Conservation (phyloP, 2,113 vertebrate species). For the Strix uralensis region DNA sequence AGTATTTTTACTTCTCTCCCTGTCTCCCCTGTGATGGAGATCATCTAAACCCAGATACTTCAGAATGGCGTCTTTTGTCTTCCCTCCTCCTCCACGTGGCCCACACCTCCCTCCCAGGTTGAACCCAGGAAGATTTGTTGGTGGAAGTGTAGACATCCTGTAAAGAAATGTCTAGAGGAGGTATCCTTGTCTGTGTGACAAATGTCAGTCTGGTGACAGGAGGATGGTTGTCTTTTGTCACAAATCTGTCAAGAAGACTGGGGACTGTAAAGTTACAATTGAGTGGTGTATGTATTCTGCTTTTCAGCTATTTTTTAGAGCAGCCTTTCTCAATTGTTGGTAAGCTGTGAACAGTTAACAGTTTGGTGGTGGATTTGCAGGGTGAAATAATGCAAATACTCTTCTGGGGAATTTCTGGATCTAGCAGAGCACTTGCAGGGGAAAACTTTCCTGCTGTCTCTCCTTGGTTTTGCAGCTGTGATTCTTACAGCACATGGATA, state of each 20-base stretch:
- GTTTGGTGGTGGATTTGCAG: not conserved
- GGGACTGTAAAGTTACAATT: not conserved
- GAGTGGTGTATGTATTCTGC: not conserved
- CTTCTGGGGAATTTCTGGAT: not conserved
- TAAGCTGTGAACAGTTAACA: not conserved
- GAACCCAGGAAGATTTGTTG: not conserved
- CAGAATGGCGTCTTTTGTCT: not conserved
- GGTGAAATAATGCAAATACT: not conserved
- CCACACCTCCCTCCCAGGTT: not conserved
- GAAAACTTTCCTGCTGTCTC: not conserved
- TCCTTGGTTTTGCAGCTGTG: not conserved
- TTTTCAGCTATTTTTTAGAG: not conserved
- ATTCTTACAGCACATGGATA: not conserved
- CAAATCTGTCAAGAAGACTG: not conserved
- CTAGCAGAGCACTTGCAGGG: not conserved
- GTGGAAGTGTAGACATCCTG: not conserved
- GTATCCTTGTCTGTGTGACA: not conserved
- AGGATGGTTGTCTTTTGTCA: not conserved
- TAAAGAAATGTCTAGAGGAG: not conserved
- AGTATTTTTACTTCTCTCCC: not conserved
- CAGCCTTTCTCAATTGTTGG: not conserved
- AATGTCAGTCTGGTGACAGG: not conserved
- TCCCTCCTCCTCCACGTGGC: rapidly evolving
- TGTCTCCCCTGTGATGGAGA: not conserved
- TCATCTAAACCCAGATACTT: not conserved